phyloP scores from a whole-genome alignment of 2,888 invertebrate genomes.

The Salpingus planirostris region DNA sequence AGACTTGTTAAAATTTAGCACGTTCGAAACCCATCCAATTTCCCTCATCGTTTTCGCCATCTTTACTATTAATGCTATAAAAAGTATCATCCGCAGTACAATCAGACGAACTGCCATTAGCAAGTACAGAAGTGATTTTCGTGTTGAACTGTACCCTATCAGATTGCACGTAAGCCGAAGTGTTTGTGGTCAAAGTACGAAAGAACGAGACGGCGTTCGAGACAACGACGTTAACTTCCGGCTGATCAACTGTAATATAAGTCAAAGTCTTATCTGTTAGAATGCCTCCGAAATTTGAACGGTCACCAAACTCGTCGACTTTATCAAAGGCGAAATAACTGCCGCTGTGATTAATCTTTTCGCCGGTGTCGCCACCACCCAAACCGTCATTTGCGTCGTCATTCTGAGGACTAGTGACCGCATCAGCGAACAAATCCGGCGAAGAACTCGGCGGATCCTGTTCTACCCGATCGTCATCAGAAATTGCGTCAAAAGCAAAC shows the following conservation, averaged over 20 bases:
- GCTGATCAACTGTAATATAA: too few relatives aligned
- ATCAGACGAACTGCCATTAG: too few relatives aligned
- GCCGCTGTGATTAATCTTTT: background rate
- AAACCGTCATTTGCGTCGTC: conserved; percentile 2
- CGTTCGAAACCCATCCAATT: conserved; percentile 39
- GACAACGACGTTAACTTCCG: conserved; percentile 26
- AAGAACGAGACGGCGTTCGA: conserved; percentile 28
- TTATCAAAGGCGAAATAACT: conserved; percentile 22
- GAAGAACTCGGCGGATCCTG: background rate
- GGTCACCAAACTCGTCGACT: too few relatives aligned
- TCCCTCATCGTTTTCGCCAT: conserved; percentile 25
- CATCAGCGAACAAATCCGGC: too few relatives aligned
- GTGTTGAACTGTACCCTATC: conserved; percentile 23
- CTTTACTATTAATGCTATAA: too few relatives aligned
- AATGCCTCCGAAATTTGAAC: too few relatives aligned
- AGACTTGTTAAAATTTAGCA: conserved; percentile 36
- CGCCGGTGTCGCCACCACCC: conserved; percentile 4
- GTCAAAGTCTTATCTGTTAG: too few relatives aligned
- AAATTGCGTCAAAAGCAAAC: conserved; percentile 6
- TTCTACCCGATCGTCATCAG: too few relatives aligned
- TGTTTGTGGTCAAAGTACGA: conserved; percentile 23
- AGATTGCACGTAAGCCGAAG: conserved; percentile 23
- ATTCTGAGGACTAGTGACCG: too few relatives aligned
- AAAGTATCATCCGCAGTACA: too few relatives aligned
- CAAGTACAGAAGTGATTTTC: too few relatives aligned